Percentiles rank a stretch among this genome's conserved stretches.
phyloP scores from a whole-genome alignment of 2,113 vertebrate genomes.

The Toxostoma redivivum region DNA sequence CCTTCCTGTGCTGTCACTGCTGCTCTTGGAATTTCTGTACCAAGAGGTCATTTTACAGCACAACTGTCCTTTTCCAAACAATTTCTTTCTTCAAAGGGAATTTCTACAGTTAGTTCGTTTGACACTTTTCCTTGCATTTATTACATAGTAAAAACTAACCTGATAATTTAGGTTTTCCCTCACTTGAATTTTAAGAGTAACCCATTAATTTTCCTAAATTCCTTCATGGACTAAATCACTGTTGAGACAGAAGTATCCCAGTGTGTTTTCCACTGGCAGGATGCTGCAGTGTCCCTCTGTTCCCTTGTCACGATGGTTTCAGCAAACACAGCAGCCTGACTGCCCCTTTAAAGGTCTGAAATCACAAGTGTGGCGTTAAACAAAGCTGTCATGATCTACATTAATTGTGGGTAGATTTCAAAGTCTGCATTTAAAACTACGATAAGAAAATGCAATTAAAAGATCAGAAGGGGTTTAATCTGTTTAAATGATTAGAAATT shows the following conservation, averaged over 20 bases:
- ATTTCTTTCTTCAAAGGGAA: not conserved
- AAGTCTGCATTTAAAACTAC: not conserved
- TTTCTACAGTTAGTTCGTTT: not conserved
- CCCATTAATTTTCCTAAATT: not conserved
- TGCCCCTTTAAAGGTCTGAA: not conserved
- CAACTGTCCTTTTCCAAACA: not conserved
- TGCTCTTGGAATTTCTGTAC: not conserved
- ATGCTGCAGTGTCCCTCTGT: not conserved
- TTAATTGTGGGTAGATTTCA: not conserved
- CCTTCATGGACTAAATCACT: accelerated
- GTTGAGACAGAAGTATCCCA: not conserved
- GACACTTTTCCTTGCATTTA: not conserved
- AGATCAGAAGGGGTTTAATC: not conserved
- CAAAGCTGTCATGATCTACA: not conserved
- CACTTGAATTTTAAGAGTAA: not conserved
- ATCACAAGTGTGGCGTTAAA: not conserved
- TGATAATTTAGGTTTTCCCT: not conserved
- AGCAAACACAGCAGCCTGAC: not conserved
- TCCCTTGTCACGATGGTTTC: not conserved
- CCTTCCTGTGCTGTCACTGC: not conserved
- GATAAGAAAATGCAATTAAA: not conserved
- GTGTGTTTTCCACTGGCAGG: not conserved
- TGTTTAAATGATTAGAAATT: not conserved
- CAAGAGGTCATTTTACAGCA: not conserved
- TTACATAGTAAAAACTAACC: not conserved